Evolutionary conservation across 2,113 vertebrate species (phyloP).

Genomic region (Crocuta crocuta): DNA sequence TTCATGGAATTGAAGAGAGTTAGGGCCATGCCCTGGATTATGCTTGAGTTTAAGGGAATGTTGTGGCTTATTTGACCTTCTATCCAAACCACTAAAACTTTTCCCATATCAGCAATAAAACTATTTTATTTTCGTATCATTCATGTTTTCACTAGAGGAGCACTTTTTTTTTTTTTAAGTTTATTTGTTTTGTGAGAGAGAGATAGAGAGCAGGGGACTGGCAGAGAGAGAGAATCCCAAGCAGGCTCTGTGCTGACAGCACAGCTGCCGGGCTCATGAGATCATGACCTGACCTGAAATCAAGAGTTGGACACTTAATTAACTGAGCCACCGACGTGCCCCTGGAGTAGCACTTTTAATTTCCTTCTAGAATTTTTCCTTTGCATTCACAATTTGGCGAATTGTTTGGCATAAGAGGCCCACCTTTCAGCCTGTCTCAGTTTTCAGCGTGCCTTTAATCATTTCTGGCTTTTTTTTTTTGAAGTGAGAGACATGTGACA

Average conservation of each 20-base stretch:
- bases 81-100: neutral
- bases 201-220: too few relatives aligned
- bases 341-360: neutral
- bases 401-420: neutral
- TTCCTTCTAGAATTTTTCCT: neutral
- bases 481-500: neutral
- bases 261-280: too few relatives aligned
- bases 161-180: neutral
- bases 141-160: neutral
- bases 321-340: too few relatives aligned
- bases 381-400: neutral
- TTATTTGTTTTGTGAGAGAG: too few relatives aligned
- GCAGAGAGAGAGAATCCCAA: too few relatives aligned
- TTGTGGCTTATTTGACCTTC: neutral
- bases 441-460: neutral
- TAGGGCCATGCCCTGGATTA: neutral
- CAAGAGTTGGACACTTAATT: too few relatives aligned
- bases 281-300: too few relatives aligned
- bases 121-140: neutral
- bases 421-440: neutral
- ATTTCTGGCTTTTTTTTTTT: neutral
- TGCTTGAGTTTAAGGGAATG: neutral
- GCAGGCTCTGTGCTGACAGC: too few relatives aligned
- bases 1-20: neutral
- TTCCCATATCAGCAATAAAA: neutral